Evolutionary conservation across 2,113 vertebrate species (phyloP), one percentile per base, ranked within the genome.

Genomic region (Eurypyga helias): DNA sequence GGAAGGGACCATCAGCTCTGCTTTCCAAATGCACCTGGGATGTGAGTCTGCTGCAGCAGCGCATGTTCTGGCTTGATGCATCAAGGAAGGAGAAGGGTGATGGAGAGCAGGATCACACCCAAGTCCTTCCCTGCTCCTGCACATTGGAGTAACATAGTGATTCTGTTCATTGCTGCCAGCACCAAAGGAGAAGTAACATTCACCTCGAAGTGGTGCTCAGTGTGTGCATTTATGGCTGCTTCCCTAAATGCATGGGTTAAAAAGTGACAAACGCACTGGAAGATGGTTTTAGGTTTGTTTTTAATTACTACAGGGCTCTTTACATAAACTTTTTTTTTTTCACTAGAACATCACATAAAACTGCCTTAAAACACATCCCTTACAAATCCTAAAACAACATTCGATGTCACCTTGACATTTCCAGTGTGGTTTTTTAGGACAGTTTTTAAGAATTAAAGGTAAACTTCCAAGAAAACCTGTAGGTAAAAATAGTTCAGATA

Each of bases 401-500:
- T 64, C 7, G 11, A 28, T 62, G 26, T 55, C 80, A 89, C 65
- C 80, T 92, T 84, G 80, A 87, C 26, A 57, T 91, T 84, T 84
- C 36, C 57, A 84, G 34, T 75, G 69, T 84, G 48, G 55, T 18
- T 57, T 90, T 92, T 76, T 29, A n/a, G 57, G 48, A 29, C 7
- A 31, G 14, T 19, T 93, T 93, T 87, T 62, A 89, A 87, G 83
- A 94, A 78, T 71, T 81, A 64, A 78, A 93, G 26, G 51, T 89
- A 89, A 93, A 84, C 71, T 92, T 81, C 78, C 48, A 76, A 88
- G 89, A 91, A 93, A 87, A 82, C 12, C 12, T 48, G 7, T 7
- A 62, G 5, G 33, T 86, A 89, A 96, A 96, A 92, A 92, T 75
- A 92, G 60, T 81, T 91, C 83, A 93, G 80, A 82, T 33, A 91